phyloP scores from a whole-genome alignment of 1,140 invertebrate species.

The Atta colombica region DNA sequence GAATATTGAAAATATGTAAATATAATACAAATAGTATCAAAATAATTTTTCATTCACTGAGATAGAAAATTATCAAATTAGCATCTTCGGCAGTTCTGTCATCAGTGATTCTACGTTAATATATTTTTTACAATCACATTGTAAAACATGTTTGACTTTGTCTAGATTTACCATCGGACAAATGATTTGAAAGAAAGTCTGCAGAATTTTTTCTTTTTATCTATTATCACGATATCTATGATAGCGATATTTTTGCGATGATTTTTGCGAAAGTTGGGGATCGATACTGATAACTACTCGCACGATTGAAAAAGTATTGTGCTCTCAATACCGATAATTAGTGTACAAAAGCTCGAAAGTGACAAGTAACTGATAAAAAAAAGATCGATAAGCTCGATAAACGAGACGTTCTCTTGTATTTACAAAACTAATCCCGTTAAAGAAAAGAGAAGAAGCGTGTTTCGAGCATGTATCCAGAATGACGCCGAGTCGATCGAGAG shows the following conservation, averaged over 20 bases:
- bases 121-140: neutral
- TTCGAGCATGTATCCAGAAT: neutral
- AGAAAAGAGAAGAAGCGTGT: neutral
- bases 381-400: conserved; percentile 19
- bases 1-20: no score
- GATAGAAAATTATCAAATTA: no score
- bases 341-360: conserved; percentile 14
- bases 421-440: conserved; percentile 24
- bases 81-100: no score
- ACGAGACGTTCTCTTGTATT: neutral
- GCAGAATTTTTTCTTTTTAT: neutral
- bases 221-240: neutral
- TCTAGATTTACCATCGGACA: neutral
- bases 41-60: no score
- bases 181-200: neutral
- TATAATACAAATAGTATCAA: no score
- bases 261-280: conserved; percentile 1
- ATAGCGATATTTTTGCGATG: neutral
- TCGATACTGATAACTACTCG: neutral
- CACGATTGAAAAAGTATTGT: neutral
- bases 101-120: no score
- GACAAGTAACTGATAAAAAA: neutral
- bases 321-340: neutral
- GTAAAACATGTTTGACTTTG: neutral
- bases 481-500: neutral